phyloP scores from a whole-genome alignment of 2,888 invertebrate species.

The Diaprepes abbreviatus region DNA sequence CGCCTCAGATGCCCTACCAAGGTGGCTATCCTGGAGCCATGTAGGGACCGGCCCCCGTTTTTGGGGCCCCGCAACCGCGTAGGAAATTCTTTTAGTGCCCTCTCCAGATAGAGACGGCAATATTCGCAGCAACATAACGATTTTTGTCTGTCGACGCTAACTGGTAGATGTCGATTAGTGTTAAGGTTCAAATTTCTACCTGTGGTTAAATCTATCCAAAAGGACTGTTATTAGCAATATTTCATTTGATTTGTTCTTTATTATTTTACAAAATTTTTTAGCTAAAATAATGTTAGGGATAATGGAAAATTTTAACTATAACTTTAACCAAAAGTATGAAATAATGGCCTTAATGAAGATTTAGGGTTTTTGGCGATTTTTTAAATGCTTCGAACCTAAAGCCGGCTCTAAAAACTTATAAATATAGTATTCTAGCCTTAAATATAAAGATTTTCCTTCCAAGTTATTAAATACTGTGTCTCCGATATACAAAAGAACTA shows the following conservation, averaged over 20 bases:
- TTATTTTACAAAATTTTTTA: too few species aligned
- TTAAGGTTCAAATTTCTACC: not conserved
- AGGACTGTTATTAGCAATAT: too few species aligned
- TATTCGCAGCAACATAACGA: conserved; percentile 8
- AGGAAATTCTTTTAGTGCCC: conserved; percentile 42
- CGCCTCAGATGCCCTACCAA: conserved; percentile 74
- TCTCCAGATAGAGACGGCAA: not conserved
- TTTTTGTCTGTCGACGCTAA: conserved; percentile 14
- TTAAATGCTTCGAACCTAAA: not conserved
- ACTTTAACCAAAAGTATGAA: too few species aligned
- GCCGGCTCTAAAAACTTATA: not conserved
- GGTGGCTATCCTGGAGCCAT: conserved; percentile 74
- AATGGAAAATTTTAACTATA: too few species aligned
- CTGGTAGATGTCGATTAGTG: conserved; percentile 36
- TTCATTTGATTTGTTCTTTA: too few species aligned
- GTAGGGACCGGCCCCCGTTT: conserved; percentile 63
- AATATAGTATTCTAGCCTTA: not conserved
- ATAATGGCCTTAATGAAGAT: not conserved
- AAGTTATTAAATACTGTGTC: too few species aligned
- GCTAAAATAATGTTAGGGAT: too few species aligned
- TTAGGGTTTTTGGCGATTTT: not conserved
- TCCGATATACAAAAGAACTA: too few species aligned
- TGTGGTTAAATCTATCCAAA: not conserved
- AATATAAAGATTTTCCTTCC: too few species aligned
- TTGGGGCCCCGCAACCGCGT: conserved; percentile 32